These are phyloP conservation scores for Epirrhoe alternata DNA, from an alignment of 2,888 invertebrate genomes.

Conservation along the genomic window DNA sequence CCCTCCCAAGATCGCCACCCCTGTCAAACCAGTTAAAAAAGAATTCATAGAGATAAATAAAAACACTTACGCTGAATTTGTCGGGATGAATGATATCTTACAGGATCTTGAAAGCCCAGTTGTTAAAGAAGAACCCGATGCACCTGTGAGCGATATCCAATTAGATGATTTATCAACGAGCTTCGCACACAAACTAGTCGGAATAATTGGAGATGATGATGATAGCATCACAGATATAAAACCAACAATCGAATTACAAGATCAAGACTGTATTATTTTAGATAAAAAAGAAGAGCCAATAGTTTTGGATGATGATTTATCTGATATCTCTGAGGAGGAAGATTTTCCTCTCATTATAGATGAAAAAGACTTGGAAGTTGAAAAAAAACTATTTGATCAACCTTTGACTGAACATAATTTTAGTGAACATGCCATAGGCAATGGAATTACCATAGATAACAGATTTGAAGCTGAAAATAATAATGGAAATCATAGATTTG, in stretches of 20 bases:
- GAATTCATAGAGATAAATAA: slow-evolving; percentile 13
- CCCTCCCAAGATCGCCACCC: not conserved
- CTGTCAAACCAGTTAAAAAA: slow-evolving; percentile 9
- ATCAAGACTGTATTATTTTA: slow-evolving; percentile 10
- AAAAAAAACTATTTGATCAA: not conserved
- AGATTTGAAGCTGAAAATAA: not conserved
- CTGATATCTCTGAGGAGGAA: slow-evolving; percentile 5
- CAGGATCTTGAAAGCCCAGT: slow-evolving; percentile 1
- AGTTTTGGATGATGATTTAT: slow-evolving; percentile 4
- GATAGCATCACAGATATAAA: no score
- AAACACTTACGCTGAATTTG: slow-evolving; percentile 23
- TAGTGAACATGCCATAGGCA: not conserved
- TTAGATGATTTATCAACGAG: not conserved
- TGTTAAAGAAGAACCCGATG: not conserved
- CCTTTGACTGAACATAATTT: not conserved
- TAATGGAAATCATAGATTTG: not conserved
- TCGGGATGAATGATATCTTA: slow-evolving; percentile 17
- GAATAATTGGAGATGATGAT: not conserved
- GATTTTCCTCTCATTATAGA: slow-evolving; percentile 5
- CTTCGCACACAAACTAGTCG: not conserved
- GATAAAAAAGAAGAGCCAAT: slow-evolving; percentile 6
- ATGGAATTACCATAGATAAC: not conserved
- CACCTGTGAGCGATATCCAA: not conserved
- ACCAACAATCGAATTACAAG: not conserved
- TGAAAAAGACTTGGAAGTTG: not conserved